These are phyloP conservation scores for Erinaceus europaeus DNA, from an alignment of 2,113 vertebrate genomes.

Conservation along the genomic window DNA sequence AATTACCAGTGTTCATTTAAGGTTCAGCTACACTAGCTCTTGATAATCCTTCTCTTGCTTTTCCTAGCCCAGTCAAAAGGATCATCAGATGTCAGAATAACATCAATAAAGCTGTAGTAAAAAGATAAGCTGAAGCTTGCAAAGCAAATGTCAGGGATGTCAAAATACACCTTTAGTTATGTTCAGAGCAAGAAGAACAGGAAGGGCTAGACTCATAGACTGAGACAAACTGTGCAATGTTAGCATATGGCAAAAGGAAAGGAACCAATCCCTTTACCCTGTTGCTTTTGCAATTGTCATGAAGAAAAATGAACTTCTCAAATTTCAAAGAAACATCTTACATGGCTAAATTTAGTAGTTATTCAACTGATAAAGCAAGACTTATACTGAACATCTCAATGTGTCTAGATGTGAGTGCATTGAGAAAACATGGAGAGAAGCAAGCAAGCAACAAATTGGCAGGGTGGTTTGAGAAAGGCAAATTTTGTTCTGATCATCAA, in stretches of 20 bases:
- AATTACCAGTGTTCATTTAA: background rate
- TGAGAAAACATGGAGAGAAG: background rate
- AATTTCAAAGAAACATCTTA: background rate
- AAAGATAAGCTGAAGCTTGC: constrained; percentile 6
- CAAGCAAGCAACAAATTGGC: background rate
- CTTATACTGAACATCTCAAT: background rate
- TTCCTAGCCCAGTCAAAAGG: background rate
- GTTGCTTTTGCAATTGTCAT: background rate
- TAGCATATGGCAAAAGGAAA: constrained; percentile 34
- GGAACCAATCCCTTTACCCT: background rate
- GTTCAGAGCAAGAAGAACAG: constrained; percentile 23
- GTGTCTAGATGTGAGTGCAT: background rate
- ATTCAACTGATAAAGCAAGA: background rate
- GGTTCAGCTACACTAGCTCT: background rate
- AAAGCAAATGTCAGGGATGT: constrained; percentile 17
- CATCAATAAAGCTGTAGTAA: constrained; percentile 20
- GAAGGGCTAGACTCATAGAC: background rate
- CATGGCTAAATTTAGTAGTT: background rate
- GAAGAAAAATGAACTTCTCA: background rate
- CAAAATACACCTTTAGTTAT: background rate
- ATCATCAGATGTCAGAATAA: background rate
- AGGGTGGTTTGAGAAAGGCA: constrained; percentile 27
- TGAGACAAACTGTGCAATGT: constrained; percentile 6
- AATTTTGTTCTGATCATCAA: background rate
- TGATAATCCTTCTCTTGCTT: background rate